A percentile compares a stretch with the other conserved stretches of the same genome.
These are phyloP conservation scores for Athripsodes cinereus DNA, from an alignment of 2,888 invertebrate genomes.

Conservation along the genomic window DNA sequence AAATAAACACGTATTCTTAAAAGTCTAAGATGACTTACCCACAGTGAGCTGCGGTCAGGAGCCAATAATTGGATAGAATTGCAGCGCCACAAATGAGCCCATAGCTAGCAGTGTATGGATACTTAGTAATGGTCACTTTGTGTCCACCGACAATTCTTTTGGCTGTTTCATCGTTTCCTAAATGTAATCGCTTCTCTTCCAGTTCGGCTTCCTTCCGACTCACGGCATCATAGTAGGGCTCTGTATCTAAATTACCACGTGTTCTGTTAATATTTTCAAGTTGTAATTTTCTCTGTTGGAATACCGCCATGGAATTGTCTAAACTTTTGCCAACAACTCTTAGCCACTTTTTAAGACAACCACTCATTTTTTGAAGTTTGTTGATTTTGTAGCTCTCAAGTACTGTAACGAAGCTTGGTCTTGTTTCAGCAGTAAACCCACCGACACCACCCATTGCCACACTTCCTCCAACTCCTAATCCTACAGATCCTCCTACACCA, in stretches of 20 bases:
- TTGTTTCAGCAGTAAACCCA: not conserved
- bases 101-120: conserved; percentile 45
- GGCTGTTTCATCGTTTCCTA: not conserved
- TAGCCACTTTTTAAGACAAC: not conserved
- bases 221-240: not conserved
- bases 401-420: not conserved
- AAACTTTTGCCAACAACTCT: not conserved
- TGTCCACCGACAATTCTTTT: conserved; percentile 42
- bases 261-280: too few species aligned
- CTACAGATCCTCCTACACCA: not conserved
- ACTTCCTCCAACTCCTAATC: not conserved
- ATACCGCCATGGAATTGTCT: not conserved
- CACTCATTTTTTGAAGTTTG: not conserved
- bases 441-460: not conserved
- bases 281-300: not conserved
- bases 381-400: not conserved
- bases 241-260: too few species aligned
- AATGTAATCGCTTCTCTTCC: not conserved
- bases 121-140: conserved; percentile 42
- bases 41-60: conserved; percentile 46
- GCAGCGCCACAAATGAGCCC: conserved; percentile 45
- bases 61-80: conserved; percentile 41
- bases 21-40: too few species aligned
- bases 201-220: not conserved
- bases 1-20: too few species aligned